phyloP scores from a whole-genome alignment of 2,888 invertebrate species.

The Carterocephalus palaemon region DNA sequence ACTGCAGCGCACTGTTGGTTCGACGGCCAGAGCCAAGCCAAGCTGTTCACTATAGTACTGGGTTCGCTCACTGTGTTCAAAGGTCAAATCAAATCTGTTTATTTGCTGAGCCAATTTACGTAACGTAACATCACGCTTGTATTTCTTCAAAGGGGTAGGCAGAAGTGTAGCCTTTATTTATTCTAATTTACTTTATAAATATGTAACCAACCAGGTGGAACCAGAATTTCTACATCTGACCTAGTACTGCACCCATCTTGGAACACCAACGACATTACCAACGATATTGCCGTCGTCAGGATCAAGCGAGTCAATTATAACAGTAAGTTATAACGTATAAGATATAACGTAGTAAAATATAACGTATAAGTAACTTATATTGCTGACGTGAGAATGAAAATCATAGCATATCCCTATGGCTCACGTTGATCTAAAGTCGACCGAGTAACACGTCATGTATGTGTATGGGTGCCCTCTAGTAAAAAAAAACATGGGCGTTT shows the following conservation, averaged over 20 bases:
- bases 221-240: constrained; percentile 46
- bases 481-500: not conserved
- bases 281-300: constrained; percentile 58
- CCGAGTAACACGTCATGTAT: not conserved
- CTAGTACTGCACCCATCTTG: constrained; percentile 53
- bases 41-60: constrained; percentile 54
- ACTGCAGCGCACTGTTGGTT: constrained; percentile 71
- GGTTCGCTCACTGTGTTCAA: constrained; percentile 60
- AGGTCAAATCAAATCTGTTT: too few species aligned
- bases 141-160: too few species aligned
- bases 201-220: too few species aligned
- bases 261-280: constrained; percentile 43
- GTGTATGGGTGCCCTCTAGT: not conserved
- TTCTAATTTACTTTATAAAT: too few species aligned
- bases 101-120: too few species aligned
- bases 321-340: constrained; percentile 45
- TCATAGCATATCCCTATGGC: not conserved
- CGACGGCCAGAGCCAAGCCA: constrained; percentile 56
- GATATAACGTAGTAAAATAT: not conserved
- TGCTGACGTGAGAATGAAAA: not conserved
- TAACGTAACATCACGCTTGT: too few species aligned
- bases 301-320: constrained; percentile 44
- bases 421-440: not conserved
- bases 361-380: not conserved
- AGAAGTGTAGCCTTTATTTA: too few species aligned